Base-by-base conservation (phyloP, 64 coral and sea anemone genomes). In the Porites australiensis region DNA sequence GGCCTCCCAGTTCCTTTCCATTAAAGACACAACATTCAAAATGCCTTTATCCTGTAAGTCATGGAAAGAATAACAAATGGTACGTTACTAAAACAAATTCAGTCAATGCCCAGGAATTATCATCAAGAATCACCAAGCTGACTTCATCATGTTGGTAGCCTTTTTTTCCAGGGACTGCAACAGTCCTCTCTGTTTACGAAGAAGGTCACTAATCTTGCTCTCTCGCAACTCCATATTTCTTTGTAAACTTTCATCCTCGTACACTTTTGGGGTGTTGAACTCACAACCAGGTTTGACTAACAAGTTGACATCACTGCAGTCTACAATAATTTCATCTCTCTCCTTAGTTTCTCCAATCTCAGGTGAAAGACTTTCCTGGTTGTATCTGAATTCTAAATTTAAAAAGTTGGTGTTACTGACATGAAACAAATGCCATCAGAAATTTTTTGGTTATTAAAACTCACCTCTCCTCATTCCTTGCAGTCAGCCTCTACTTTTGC, bases 171-270 rank as follows among this genome's bases (percentile, higher is more conserved):
- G 22, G 8, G 58, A 22, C 52, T 81, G 78, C 44, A 84, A 84
- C 46, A 84, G 63, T 48, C 61, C 60, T 19, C 66, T 58, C 66
- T 83, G 60, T 64, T 84, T 84, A 10, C 62, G 81, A 66, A 84
- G 18, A 4, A 84, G 81, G 13, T 84, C 62, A 23, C 45, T 10
- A 20, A 84, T 84, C 63, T 69, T 84, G 63, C 63, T 69, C n/a
- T 84, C 19, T 68, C 81, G 45, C 51, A 84, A 49, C 62, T 68
- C 81, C 19, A 67, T 45, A 9, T 84, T 84, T 50, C 81, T 84
- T 13, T 84, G 81, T 3, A 22, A 47, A 21, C 4, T 22, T 10
- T 84, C 81, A 21, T 84, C 81, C 22, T 84, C 81, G 12, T 51
- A 50, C n/a, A 22, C 81, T 63, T 46, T 69, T 20, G 61, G 11